Evolutionary conservation across 2,113 vertebrate species (phyloP), one percentile per base, ranked within the genome.

Genomic region (Hippocampus zosterae): DNA sequence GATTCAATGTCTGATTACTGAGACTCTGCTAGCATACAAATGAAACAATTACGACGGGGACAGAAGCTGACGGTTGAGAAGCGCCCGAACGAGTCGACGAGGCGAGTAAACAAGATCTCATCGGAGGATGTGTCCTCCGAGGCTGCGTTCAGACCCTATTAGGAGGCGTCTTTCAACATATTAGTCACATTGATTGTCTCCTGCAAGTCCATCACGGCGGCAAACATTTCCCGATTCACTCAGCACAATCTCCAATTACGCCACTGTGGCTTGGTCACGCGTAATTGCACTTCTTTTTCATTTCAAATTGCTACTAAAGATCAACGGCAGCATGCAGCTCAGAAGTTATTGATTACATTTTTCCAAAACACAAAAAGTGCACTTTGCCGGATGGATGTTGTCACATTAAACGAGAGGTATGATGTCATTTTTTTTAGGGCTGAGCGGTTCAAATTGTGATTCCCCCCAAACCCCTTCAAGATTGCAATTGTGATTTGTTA

Each of bases 221-320:
- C 21, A 44, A 46, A 65, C 15, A 46, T 46, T 46, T 44, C 8
- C 41, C 10, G n/a, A 44, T 65, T 65, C 21, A 5, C 62, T 12
- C 1, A 16, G 23, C 23, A 15, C 63, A 48, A 65, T 65, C 42
- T 65, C 42, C 63, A 46, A 65, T 65, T 65, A 65, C 42, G 41
- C 23, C 19, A n/a, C 21, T 2, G 12, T 13, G 5, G 41, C n/a
- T 25, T 46, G 44, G 41, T 44, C 21, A 25, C 12, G 15, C 62
- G n/a, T 23, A 46, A 65, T 18, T 65, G n/a, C 8, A 13, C 7
- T 27, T 27, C 63, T 27, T 65, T 44, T 65, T 65, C 23, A 27
- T 65, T 65, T 25, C 2, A 46, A 65, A 65, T 46, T 25, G 23
- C 63, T 27, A 27, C 23, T 65, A 46, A 33, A 44, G 25, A 42